Base-by-base conservation (phyloP, 2,113 vertebrate genomes). In the Hydrolagus affinis region DNA sequence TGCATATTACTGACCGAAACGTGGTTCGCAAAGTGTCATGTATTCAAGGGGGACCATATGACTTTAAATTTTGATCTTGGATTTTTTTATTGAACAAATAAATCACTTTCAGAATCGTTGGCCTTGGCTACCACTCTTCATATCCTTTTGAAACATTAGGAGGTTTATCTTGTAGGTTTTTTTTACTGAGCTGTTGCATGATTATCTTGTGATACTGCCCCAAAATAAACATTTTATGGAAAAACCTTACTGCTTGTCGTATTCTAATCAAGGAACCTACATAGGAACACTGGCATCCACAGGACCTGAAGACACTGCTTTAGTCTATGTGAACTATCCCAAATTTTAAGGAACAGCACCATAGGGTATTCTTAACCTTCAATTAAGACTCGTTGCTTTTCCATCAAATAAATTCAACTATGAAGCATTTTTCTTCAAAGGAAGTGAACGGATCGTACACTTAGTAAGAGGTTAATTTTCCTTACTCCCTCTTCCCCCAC, bases 151-250 rank as follows among this genome's bases (percentile, higher is more conserved):
- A 90, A 83, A 83, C 78, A 83, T 66, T 83, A 28, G 62, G 78
- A 64, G 78, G 78, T 30, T 66, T 89, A 87, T 90, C 89, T 90
- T 88, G 88, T 71, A 19, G 44, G 12, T 88, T 91, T 89, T 93
- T 92, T 91, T 92, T 89, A 91, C 88, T 92, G 89, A 92, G 88
- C 91, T 94, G 91, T 92, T 93, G 92, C 91, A 92, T 94, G 93
- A 93, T 88, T 93, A 90, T 90, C 90, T 91, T 93, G 90, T 83
- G 78, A 92, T 92, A 91, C 91, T 91, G 91, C 91, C 92, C 91
- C 44, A 91, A 89, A 94, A 94, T 93, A 93, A 94, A 94, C 92
- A 90, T 90, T 91, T 92, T 91, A 91, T 89, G 91, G 91, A 83
- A 83, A 44, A 83, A 66, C 6, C 3, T 14, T 32, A 6, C 25